Conservation (phyloP, 2,888 invertebrate genomes). For the Acrobasis suavella region DNA sequence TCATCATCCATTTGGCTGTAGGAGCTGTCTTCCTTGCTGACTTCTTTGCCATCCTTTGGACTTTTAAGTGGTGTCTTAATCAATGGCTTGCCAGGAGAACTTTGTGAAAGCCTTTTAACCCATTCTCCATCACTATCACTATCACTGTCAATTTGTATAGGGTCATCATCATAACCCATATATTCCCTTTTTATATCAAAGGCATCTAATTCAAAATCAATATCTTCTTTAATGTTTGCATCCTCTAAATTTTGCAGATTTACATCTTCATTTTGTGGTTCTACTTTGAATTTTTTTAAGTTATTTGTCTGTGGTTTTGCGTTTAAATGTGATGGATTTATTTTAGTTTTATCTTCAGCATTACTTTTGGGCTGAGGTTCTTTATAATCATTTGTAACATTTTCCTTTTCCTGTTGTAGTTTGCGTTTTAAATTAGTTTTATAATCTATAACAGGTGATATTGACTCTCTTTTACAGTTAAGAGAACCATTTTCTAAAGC, state of each 20-base stretch:
- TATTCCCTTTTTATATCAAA: conserved; percentile 71
- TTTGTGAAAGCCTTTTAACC: conserved; percentile 78
- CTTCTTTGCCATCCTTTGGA: conserved; percentile 33
- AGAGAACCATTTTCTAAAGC: conserved; percentile 34
- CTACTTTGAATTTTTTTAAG: conserved; percentile 52
- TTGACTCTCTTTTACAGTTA: conserved; percentile 1
- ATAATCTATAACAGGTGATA: conserved; percentile 37
- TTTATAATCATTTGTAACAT: conserved; percentile 36
- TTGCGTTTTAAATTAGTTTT: conserved; percentile 57
- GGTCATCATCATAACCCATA: conserved; percentile 63
- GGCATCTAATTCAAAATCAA: conserved; percentile 61
- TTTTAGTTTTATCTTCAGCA: conserved; percentile 38
- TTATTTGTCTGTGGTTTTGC: neutral
- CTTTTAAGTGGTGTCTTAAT: conserved; percentile 42
- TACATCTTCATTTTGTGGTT: conserved; percentile 37
- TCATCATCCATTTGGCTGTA: conserved; percentile 70
- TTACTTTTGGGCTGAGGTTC: conserved; percentile 37
- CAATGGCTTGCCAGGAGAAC: conserved; percentile 66
- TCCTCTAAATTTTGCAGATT: conserved; percentile 31
- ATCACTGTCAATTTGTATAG: conserved; percentile 64
- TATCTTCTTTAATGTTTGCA: conserved; percentile 52
- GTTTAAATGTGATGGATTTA: conserved; percentile 3
- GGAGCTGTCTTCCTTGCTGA: conserved; percentile 55
- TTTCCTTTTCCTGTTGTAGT: conserved; percentile 33
- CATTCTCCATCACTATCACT: conserved; percentile 81